Evolutionary conservation across 1,140 invertebrate species (phyloP).

Genomic region (Leptinotarsa undecemlineata): DNA sequence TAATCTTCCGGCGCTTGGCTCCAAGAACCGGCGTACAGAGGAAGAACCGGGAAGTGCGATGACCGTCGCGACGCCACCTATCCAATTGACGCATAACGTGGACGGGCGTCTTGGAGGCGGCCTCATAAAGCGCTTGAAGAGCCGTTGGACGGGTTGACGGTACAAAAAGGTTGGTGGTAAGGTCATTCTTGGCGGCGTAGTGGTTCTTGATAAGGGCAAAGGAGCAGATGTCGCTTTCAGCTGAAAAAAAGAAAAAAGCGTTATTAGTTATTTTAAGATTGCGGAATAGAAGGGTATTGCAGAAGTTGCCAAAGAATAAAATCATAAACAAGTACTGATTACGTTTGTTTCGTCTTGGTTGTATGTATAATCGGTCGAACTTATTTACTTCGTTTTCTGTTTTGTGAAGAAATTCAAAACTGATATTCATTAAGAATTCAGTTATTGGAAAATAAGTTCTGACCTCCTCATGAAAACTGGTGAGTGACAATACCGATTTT

Average conservation of each 20-base stretch:
- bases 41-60: constrained; percentile 66
- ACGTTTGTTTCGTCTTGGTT: not conserved
- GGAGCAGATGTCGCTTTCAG: constrained; percentile 82
- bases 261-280: constrained; percentile 2
- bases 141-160: constrained; percentile 67
- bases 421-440: too few relatives aligned
- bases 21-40: constrained; percentile 79
- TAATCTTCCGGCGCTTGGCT: constrained; percentile 67
- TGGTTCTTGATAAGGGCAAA: constrained; percentile 77
- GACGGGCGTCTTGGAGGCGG: constrained; percentile 63
- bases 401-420: not conserved
- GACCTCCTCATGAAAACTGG: too few relatives aligned
- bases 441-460: too few relatives aligned
- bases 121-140: constrained; percentile 71
- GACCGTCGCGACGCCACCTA: constrained; percentile 61
- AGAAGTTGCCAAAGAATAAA: not conserved
- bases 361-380: not conserved
- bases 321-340: not conserved
- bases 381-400: not conserved
- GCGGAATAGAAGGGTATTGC: not conserved
- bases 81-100: constrained; percentile 55
- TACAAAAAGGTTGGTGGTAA: constrained; percentile 71
- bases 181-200: constrained; percentile 68
- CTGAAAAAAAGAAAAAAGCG: constrained; percentile 59
- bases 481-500: too few relatives aligned